Conservation (phyloP, 1,140 invertebrate species). For the Neodiprion fabricii region DNA sequence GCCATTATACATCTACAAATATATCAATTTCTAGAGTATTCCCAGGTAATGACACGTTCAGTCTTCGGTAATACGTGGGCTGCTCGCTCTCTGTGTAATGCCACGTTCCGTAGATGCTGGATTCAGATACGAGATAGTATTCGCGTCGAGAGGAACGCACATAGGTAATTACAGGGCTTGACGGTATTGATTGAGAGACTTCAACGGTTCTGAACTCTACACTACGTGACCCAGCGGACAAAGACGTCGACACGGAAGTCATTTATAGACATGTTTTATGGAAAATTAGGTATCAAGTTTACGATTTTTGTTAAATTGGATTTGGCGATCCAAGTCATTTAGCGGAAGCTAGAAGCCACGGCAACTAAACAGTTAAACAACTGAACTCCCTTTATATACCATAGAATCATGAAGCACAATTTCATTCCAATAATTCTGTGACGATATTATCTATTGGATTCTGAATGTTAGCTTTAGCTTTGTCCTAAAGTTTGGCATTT, state of each 20-base stretch:
- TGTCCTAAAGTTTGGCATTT: no score
- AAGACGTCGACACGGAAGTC: neutral
- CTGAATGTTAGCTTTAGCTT: no score
- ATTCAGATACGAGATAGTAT: neutral
- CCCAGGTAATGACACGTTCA: constrained; percentile 1
- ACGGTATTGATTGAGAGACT: neutral
- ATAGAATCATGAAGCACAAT: no score
- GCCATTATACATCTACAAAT: neutral
- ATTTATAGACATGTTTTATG: no score
- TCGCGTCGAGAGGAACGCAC: neutral
- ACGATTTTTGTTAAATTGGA: no score
- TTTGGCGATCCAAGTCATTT: no score
- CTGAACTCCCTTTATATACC: no score
- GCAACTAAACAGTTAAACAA: no score
- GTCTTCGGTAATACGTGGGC: neutral
- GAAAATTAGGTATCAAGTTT: no score
- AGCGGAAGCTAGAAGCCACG: no score
- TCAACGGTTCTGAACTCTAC: neutral
- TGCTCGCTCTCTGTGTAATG: neutral
- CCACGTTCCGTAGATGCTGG: neutral
- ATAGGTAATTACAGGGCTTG: neutral
- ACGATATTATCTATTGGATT: no score
- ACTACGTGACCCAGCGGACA: neutral
- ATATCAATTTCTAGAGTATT: neutral
- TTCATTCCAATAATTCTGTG: no score